phyloP scores from a whole-genome alignment of 2,113 vertebrate species.

The Monarcha castaneiventris region DNA sequence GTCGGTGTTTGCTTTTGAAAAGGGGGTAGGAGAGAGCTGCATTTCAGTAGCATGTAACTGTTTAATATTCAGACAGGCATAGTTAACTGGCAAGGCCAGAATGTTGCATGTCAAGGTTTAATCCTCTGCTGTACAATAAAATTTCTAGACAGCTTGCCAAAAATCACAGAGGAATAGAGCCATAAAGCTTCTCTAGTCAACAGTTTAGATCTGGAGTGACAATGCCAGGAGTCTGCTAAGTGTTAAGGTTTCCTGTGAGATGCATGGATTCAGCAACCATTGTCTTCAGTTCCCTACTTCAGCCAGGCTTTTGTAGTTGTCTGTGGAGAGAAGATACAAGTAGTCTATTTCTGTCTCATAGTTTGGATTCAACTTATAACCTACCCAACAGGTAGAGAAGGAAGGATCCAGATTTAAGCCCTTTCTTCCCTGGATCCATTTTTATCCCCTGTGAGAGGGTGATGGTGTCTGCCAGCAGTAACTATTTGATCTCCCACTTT shows the following conservation, averaged over 20 bases:
- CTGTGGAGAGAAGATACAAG: neutral
- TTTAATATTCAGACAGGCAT: neutral
- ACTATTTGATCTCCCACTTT: neutral
- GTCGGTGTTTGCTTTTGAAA: neutral
- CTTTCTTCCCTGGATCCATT: neutral
- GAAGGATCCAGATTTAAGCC: neutral
- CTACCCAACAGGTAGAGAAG: neutral
- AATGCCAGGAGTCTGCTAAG: neutral
- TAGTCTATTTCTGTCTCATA: neutral
- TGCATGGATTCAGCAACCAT: neutral
- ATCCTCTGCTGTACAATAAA: neutral
- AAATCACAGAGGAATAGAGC: neutral
- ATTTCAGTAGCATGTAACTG: neutral
- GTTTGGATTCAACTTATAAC: neutral
- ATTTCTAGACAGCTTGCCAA: neutral
- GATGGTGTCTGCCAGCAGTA: neutral
- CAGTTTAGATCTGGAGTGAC: neutral
- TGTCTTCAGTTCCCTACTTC: neutral
- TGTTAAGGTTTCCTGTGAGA: neutral
- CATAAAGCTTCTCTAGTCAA: neutral
- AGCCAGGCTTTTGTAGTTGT: neutral
- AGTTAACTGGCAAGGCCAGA: neutral
- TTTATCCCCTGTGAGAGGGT: neutral
- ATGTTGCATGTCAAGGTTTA: neutral
- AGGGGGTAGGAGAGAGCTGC: neutral